Conservation (phyloP, 1,140 invertebrate species). For the Dreissena polymorpha region DNA sequence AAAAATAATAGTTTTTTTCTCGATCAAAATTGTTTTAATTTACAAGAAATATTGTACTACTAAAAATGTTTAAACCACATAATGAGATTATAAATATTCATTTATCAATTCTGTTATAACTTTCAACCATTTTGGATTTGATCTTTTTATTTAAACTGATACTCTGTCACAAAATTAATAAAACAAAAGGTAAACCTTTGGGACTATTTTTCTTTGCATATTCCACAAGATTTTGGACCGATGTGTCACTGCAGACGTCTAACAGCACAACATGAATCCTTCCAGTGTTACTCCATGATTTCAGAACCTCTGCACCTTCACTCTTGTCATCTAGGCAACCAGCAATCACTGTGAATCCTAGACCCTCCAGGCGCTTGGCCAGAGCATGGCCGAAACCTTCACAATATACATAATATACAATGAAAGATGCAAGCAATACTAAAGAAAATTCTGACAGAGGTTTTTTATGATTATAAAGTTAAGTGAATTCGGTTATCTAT, state of each 20-base stretch:
- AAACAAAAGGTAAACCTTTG: slow-evolving; percentile 24
- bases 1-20: no score
- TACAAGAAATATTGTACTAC: no score
- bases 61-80: no score
- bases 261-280: slow-evolving; percentile 66
- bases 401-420: no score
- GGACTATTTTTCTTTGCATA: slow-evolving; percentile 45
- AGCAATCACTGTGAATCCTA: slow-evolving; percentile 81
- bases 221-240: slow-evolving; percentile 35
- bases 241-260: slow-evolving; percentile 59
- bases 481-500: neutral
- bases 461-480: neutral
- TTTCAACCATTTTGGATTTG: no score
- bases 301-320: slow-evolving; percentile 74
- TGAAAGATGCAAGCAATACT: neutral
- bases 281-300: slow-evolving; percentile 60
- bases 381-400: slow-evolving; percentile 70
- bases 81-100: no score
- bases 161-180: no score
- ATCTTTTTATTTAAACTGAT: no score
- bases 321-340: slow-evolving; percentile 83
- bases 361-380: slow-evolving; percentile 74
- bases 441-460: neutral
- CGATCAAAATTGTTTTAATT: no score
- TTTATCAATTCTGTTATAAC: no score